Conservation (phyloP, 2,113 vertebrate species). For the Phylloscopus whistleri region DNA sequence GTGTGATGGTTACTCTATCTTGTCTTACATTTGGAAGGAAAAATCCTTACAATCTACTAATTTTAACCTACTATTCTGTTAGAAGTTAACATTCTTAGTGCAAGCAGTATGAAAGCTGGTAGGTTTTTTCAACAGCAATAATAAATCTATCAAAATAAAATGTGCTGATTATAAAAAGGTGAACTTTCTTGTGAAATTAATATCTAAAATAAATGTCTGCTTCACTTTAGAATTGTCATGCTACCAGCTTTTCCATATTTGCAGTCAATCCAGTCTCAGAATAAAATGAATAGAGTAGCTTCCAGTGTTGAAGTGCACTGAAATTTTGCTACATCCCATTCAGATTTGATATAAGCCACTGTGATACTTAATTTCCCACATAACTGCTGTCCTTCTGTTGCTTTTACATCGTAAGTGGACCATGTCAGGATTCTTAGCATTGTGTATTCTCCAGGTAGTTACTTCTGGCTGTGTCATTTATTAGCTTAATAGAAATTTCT, state of each 20-base stretch:
- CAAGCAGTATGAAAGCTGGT: neutral
- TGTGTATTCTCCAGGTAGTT: neutral
- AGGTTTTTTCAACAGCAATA: neutral
- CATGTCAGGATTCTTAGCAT: neutral
- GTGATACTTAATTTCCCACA: neutral
- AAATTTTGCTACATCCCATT: neutral
- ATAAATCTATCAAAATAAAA: neutral
- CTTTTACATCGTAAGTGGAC: neutral
- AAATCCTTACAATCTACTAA: rapidly evolving
- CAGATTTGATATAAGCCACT: neutral
- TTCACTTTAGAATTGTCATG: neutral
- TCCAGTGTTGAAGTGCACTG: neutral
- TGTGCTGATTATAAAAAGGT: neutral
- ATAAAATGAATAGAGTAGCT: neutral
- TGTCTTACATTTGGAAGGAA: neutral
- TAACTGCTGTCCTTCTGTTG: neutral
- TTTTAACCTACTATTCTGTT: neutral
- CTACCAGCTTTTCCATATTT: neutral
- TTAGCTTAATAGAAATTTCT: neutral
- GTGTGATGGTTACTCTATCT: neutral
- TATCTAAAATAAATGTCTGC: neutral
- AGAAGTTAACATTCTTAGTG: neutral
- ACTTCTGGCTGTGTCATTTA: neutral
- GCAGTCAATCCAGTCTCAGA: neutral
- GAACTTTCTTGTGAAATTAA: neutral